Conservation (phyloP, 2,113 vertebrate species). For the Antennarius striatus region DNA sequence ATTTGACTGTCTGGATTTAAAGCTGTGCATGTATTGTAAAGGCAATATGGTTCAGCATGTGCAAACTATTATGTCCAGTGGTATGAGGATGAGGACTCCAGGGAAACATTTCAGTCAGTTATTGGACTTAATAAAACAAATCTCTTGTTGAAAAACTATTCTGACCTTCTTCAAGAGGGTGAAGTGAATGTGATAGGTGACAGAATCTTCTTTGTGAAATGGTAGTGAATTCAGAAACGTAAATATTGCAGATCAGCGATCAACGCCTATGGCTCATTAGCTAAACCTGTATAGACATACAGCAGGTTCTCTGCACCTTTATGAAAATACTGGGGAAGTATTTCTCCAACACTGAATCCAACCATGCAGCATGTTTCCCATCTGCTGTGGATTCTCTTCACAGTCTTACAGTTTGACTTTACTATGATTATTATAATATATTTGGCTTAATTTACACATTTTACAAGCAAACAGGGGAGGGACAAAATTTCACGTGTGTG, state of each 20-base stretch:
- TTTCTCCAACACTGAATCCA: conserved; percentile 14
- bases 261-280: conserved; percentile 33
- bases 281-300: conserved; percentile 16
- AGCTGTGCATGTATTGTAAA: conserved; percentile 22
- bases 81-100: conserved; percentile 51
- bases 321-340: conserved; percentile 19
- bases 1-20: conserved; percentile 40
- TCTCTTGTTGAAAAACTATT: conserved; percentile 53
- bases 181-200: conserved; percentile 47
- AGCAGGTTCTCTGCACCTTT: conserved; percentile 37
- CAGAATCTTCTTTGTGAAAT: conserved; percentile 45
- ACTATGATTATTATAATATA: conserved; percentile 2
- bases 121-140: conserved; percentile 71
- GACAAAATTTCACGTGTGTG: not conserved
- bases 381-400: conserved; percentile 22
- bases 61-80: conserved; percentile 58
- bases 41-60: conserved; percentile 53
- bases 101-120: conserved; percentile 70
- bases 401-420: conserved; percentile 16
- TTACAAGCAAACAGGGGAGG: conserved; percentile 2
- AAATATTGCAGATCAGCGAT: conserved; percentile 30
- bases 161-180: conserved; percentile 56
- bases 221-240: conserved; percentile 33
- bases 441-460: conserved; percentile 17
- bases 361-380: conserved; percentile 6